Evolutionary conservation across 1,140 invertebrate genomes (phyloP).

Genomic region (Cephus cinctus): DNA sequence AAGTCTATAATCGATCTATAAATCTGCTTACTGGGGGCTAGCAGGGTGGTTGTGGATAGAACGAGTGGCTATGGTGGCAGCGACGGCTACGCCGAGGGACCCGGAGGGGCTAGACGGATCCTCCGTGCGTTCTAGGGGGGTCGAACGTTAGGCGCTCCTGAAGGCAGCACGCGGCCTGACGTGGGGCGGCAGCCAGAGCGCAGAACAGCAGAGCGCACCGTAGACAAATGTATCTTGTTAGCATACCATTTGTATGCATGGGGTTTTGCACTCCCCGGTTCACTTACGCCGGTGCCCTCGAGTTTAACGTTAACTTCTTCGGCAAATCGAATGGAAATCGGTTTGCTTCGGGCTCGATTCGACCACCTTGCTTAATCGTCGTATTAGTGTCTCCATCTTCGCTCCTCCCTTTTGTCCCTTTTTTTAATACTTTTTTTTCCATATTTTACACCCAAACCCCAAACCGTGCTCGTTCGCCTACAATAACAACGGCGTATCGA

Average conservation of each 20-base stretch:
- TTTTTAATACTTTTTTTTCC: too few species aligned
- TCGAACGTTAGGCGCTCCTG: slow-evolving; percentile 10
- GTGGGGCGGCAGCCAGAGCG: slow-evolving; percentile 21
- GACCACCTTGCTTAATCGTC: too few species aligned
- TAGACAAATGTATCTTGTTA: slow-evolving; percentile 56
- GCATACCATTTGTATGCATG: slow-evolving; percentile 52
- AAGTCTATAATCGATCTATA: slow-evolving; percentile 58
- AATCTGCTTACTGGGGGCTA: slow-evolving; percentile 43
- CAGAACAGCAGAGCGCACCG: slow-evolving; percentile 24
- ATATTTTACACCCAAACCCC: too few species aligned
- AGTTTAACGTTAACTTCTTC: slow-evolving; percentile 48
- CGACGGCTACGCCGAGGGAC: not conserved
- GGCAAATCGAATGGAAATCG: slow-evolving; percentile 49
- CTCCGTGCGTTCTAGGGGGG: slow-evolving; percentile 7
- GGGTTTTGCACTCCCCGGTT: slow-evolving; percentile 39
- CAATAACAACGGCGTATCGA: too few species aligned
- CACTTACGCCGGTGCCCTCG: slow-evolving; percentile 32
- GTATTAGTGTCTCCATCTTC: too few species aligned
- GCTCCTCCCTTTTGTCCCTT: too few species aligned
- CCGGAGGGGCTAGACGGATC: not conserved
- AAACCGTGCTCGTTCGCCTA: too few species aligned
- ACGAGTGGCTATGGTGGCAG: not conserved
- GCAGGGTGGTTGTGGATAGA: slow-evolving; percentile 1
- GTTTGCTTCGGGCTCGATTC: slow-evolving; percentile 15
- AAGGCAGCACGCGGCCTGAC: slow-evolving; percentile 4